Base-by-base conservation (phyloP, 2,888 invertebrate species). In the Acanthococcus lagerstroemiae region DNA sequence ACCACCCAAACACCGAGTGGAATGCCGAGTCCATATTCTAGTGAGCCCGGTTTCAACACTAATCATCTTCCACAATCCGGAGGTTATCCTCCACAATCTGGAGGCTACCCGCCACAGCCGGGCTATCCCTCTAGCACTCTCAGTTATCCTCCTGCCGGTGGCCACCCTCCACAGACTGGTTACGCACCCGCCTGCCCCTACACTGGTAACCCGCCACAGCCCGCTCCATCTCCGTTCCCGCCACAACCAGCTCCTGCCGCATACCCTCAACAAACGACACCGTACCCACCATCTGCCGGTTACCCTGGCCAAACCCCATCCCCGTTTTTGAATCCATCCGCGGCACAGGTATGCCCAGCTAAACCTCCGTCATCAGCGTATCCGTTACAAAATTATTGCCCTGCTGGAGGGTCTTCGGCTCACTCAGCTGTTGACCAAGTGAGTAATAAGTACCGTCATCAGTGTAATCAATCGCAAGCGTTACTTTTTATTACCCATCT, bases 51-150 rank as follows among this genome's bases (percentile, higher is more conserved):
- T 58, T 56, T 61, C 50, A 74, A 73, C 66, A n/a, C n/a, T n/a
- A n/a, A n/a, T n/a, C n/a, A n/a, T n/a, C n/a, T n/a, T n/a, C n/a
- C n/a, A n/a, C n/a, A n/a, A n/a, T n/a, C n/a, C n/a, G 72, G 76
- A 66, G 76, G 75, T 70, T 73, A 74, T 37, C 75, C 75, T 68
- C 73, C 74, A 17, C 71, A 72, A 50, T 69, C 75, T 24, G 70
- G 69, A 15, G 68, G 72, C 5, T 72, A 74, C 67, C 72, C 73
- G 56, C 44, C 70, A 44, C n/a, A n/a, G n/a, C 65, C 52, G n/a
- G 57, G 67, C 9, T 65, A 67, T 21, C 26, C 70, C 12, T n/a
- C n/a, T n/a, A n/a, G n/a, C n/a, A n/a, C n/a, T n/a, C n/a, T n/a
- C n/a, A n/a, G n/a, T n/a, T n/a, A n/a, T n/a, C 68, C 72, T 17